A percentile compares a stretch with the other conserved stretches of the same genome.
phyloP scores from a whole-genome alignment of 1,140 invertebrate species.

The honey bee (Apis mellifera) region Amel_HAv3.1 CM009931.2:7324001-7324500 shows the following conservation, averaged over 20 bases:
- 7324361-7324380: not conserved
- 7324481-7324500: too few species aligned
- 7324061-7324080: not conserved
- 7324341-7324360: not conserved
- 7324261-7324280: constrained; percentile 4
- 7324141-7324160: not conserved
- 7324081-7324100: not conserved
- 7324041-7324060: constrained; percentile 32
- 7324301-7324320: not conserved
- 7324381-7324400: not conserved
- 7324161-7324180: constrained; percentile 6
- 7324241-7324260: not conserved
- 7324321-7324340: not conserved
- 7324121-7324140: not conserved
- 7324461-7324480: too few species aligned
- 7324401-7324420: not conserved
- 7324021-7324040: constrained; percentile 43
- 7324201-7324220: not conserved
- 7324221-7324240: not conserved
- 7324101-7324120: constrained; percentile 2
- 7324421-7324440: not conserved
- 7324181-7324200: not conserved
- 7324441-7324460: too few species aligned
- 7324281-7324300: not conserved
- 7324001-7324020: constrained; percentile 45